Evolutionary conservation across 1,140 invertebrate species (phyloP), one percentile per base, ranked within the genome.

Genomic region (Ceratoteleas bidentatus): DNA sequence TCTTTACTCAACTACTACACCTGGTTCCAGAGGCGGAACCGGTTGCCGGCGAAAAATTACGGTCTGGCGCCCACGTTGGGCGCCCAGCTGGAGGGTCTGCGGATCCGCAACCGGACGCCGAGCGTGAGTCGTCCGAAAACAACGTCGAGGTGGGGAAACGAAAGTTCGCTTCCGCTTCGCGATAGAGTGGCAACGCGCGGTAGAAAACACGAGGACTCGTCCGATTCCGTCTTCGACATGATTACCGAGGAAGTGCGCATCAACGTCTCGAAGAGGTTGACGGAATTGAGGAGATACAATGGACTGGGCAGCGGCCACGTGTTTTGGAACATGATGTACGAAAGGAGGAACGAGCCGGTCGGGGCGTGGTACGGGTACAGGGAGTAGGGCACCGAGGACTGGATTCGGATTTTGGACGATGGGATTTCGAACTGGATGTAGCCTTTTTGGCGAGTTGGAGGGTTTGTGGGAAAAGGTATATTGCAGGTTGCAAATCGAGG

Each of bases 221-320:
- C 65, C 0, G 49, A 70, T 58, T 65, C 66, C 0, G 13, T 66
- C 43, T 65, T 65, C 49, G 24, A 66, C 32, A 16, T 38, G n/a
- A 49, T 77, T 16, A 60, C 43, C 5, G 47, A 78, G 38, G 66
- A 78, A 72, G 32, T 78, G 0, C 58, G 70, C 40, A 65, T 78
- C 4, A 64, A 78, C n/a, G 50, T 70, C 15, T 65, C 75, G n/a
- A 78, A 58, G 9, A 70, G 33, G 36, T 43, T 58, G 53, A 65
- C 66, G 36, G 66, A 78, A 47, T 14, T 66, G 32, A 58, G 40
- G 8, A 58, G 54, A 47, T 50, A 45, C 8, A 49, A 65, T 36
- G 53, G 15, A 38, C 24, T 60, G 6, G 5, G 15, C 6, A 65
- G 60, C 16, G 52, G 45, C 8, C 47, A 62, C 33, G n/a, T 62